Percentiles rank a stretch among this genome's conserved stretches.
These are phyloP conservation scores for Archegozetes longisetosus DNA, from an alignment of 1,140 invertebrate species.

Conservation along the genomic window DNA sequence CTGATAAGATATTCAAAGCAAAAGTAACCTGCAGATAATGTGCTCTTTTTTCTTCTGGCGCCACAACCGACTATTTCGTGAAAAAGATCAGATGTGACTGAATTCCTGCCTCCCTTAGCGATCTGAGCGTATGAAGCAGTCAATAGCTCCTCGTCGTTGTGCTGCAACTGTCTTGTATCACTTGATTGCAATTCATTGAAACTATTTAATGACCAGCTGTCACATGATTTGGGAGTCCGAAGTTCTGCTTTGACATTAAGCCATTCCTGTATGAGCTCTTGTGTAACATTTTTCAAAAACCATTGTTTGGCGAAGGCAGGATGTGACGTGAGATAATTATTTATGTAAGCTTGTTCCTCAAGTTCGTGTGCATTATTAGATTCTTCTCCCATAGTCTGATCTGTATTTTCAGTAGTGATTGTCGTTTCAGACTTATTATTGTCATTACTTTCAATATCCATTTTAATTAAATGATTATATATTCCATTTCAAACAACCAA, in stretches of 20 bases:
- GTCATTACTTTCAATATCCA: too few relatives aligned
- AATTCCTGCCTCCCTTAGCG: slow-evolving; percentile 38
- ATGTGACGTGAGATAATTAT: slow-evolving; percentile 37
- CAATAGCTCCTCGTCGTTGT: slow-evolving; percentile 3
- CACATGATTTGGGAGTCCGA: neutral
- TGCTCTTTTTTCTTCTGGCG: neutral
- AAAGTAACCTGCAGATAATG: neutral
- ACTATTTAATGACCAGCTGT: neutral
- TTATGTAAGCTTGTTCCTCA: slow-evolving; percentile 11
- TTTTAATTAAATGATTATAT: too few relatives aligned
- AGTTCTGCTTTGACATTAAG: slow-evolving; percentile 12
- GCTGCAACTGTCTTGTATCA: too few relatives aligned
- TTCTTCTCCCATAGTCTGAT: too few relatives aligned
- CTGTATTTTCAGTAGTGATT: too few relatives aligned
- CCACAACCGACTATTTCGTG: slow-evolving; percentile 49
- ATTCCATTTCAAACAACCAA: too few relatives aligned
- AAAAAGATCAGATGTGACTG: slow-evolving; percentile 65
- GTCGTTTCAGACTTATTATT: too few relatives aligned
- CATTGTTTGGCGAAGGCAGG: slow-evolving; percentile 45
- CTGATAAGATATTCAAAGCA: neutral
- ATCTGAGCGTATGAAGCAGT: slow-evolving; percentile 16
- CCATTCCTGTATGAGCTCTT: slow-evolving; percentile 36
- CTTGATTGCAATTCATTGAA: neutral
- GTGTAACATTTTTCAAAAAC: slow-evolving; percentile 49
- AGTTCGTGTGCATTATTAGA: neutral